Base-by-base conservation (phyloP, 2,888 invertebrate species). In the Plebejus melissa region DNA sequence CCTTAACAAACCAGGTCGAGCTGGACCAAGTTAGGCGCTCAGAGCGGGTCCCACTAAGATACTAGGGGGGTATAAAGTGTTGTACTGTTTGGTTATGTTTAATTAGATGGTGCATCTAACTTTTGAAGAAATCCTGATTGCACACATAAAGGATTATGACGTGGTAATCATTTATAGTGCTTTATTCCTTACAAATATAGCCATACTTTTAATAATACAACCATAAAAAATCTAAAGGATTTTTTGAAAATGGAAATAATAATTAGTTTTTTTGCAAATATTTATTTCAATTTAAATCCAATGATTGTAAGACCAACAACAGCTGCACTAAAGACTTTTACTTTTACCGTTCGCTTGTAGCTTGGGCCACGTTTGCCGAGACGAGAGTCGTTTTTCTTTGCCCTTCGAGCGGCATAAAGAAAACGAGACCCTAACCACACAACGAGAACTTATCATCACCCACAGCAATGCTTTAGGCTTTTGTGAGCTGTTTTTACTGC, bases 381-480 rank as follows among this genome's bases (percentile, higher is more conserved):
- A 82, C 81, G 80, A 81, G 81, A 80, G 83, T 82, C 82, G 86
- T 88, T 87, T 86, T 86, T 86, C 86, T 86, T 84, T 83, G 84
- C 86, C 88, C 89, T 88, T 57, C 86, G 69, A 32, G 38, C 38
- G 54, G 65, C 74, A 84, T 84, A 86, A 85, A 82, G 82, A 83
- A 88, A 90, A 90, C 90, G 88, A 88, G 87, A 87, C 86, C 86
- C 88, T 87, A 84, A 83, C 84, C 82, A 79, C 80, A 80, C 89
- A 90, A 90, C 88, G 87, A 88, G 86, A 83, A 85, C 84, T 88
- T 88, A 88, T 87, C 86, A 84, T 81, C 82, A 82, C 80, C 81
- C 81, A 78, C 78, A 78, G 74, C 76, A 78, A 80, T 76, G 69
- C 79, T 70, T 75, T 69, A 22, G 36, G 38, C n/a, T 54, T 69